A percentile compares a stretch with the other conserved stretches of the same genome.
phyloP scores from a whole-genome alignment of 2,113 vertebrate species.

The Poeciliopsis prolifica region DNA sequence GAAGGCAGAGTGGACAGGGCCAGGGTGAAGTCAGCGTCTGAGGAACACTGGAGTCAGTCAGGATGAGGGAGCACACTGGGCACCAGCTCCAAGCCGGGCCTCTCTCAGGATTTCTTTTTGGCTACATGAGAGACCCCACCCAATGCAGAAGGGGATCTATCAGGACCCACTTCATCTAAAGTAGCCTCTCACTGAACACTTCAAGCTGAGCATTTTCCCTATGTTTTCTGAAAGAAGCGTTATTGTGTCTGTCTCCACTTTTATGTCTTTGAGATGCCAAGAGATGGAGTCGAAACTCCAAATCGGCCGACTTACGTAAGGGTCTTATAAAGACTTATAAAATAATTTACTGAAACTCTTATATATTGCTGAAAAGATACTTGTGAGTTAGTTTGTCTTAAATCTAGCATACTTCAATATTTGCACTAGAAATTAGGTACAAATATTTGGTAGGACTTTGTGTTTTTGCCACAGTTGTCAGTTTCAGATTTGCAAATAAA shows the following conservation, averaged over 20 bases:
- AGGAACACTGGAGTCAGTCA: conserved; percentile 68
- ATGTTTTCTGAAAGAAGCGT: not conserved
- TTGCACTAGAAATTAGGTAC: too few relatives aligned
- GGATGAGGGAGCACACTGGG: conserved; percentile 54
- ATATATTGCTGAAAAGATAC: too few relatives aligned
- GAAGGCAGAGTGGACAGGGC: conserved; percentile 37
- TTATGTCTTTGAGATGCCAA: not conserved
- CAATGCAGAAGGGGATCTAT: conserved; percentile 27
- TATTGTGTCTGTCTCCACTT: not conserved
- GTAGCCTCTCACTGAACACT: not conserved
- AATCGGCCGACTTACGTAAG: not conserved
- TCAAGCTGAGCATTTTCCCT: not conserved
- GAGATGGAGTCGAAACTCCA: too few relatives aligned
- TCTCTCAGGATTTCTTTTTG: conserved; percentile 58
- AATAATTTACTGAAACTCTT: too few relatives aligned
- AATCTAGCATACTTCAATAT: too few relatives aligned
- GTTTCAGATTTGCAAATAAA: too few relatives aligned
- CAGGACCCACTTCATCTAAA: conserved; percentile 31
- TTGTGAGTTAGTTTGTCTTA: too few relatives aligned
- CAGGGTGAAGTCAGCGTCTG: conserved; percentile 56
- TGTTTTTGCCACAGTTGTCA: too few relatives aligned
- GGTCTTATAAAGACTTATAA: too few relatives aligned
- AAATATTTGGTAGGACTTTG: too few relatives aligned
- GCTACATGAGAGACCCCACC: conserved; percentile 24
- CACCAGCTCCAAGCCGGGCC: conserved; percentile 50